Percentiles rank a stretch among this genome's conserved stretches.
These are phyloP conservation scores for Condylura cristata DNA, from an alignment of 2,113 vertebrate species.

Conservation along the genomic window DNA sequence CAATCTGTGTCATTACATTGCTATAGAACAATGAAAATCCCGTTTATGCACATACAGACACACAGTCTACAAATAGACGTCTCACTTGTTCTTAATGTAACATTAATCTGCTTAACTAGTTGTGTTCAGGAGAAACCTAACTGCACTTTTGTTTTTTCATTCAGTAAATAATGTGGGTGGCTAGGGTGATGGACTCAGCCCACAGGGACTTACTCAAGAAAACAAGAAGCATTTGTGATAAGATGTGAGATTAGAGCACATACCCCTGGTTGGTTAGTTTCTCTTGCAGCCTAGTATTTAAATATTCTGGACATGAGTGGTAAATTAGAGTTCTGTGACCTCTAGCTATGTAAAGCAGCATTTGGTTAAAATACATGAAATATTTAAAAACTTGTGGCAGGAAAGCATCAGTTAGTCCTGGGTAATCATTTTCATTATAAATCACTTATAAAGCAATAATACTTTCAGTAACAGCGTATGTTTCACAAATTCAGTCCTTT, in stretches of 20 bases:
- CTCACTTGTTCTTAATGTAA: not conserved
- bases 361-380: not conserved
- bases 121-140: not conserved
- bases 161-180: too few species aligned
- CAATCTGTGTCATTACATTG: not conserved
- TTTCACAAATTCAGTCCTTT: not conserved
- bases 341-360: not conserved
- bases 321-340: not conserved
- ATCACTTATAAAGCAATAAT: not conserved
- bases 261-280: not conserved
- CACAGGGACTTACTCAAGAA: not conserved
- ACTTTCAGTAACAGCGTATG: not conserved
- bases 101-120: not conserved
- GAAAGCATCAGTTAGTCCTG: not conserved
- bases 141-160: not conserved
- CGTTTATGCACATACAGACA: not conserved
- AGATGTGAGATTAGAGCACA: not conserved
- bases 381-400: not conserved
- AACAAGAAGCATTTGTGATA: not conserved
- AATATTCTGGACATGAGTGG: not conserved
- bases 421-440: not conserved
- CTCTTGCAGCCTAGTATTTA: not conserved
- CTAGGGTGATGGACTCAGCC: not conserved
- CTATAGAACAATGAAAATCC: not conserved
- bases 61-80: not conserved